These are phyloP conservation scores for Oncorhynchus mykiss DNA, from an alignment of 2,113 vertebrate species.

Conservation along the genomic window DNA sequence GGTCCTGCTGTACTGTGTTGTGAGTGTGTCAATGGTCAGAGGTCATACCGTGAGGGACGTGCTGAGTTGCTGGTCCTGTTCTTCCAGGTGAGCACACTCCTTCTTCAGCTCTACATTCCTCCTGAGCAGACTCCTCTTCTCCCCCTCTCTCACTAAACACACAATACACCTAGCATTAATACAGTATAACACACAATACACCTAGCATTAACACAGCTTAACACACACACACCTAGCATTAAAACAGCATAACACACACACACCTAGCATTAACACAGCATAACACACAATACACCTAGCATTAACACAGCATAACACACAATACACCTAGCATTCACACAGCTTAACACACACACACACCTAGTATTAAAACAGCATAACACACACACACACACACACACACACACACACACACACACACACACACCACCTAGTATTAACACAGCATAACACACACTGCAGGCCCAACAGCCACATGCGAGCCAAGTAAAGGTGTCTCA, in stretches of 20 bases:
- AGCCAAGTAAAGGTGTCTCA: constrained; percentile 43
- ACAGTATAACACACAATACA: background rate
- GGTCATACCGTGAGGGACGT: constrained; percentile 78
- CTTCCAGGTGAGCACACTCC: constrained; percentile 85
- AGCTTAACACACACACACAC: background rate
- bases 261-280: too few relatives aligned
- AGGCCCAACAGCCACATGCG: too few relatives aligned
- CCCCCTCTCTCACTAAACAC: constrained; percentile 88
- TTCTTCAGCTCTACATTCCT: constrained; percentile 85
- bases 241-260: too few relatives aligned
- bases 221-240: background rate
- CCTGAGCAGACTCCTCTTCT: constrained; percentile 87
- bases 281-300: too few relatives aligned
- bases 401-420: too few relatives aligned
- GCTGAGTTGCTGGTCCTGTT: constrained; percentile 84
- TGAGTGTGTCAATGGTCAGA: background rate
- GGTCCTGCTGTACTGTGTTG: background rate
- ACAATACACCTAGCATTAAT: constrained; percentile 22
- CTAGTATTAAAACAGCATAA: background rate
- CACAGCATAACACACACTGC: too few relatives aligned
- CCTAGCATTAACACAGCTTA: too few relatives aligned
- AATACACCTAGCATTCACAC: too few relatives aligned
- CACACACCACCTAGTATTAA: background rate
- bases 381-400: background rate
- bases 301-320: too few relatives aligned